These are phyloP conservation scores for Ormyrus nitidulus DNA, from an alignment of 2,888 invertebrate genomes.

Conservation along the genomic window DNA sequence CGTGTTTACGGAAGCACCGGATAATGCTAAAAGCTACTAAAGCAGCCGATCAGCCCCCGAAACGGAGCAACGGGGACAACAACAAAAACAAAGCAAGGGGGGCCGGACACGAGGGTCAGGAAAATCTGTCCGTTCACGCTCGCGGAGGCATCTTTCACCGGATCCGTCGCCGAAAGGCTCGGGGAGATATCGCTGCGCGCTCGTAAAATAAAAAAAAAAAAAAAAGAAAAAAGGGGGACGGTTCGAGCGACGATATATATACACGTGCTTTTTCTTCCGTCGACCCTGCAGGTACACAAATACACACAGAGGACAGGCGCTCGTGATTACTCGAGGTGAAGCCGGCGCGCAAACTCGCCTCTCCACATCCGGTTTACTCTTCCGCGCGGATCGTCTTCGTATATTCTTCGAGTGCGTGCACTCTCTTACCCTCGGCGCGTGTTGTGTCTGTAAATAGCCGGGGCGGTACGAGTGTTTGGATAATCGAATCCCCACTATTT, in stretches of 20 bases:
- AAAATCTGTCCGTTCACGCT: slow-evolving; percentile 22
- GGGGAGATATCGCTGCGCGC: slow-evolving; percentile 14
- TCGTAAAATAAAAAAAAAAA: slow-evolving; percentile 28
- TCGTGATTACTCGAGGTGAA: neutral
- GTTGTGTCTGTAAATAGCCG: slow-evolving; percentile 11
- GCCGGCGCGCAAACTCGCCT: neutral
- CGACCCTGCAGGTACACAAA: too few species aligned
- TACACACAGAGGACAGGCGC: too few species aligned
- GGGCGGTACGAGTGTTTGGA: slow-evolving; percentile 5
- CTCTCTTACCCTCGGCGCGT: neutral
- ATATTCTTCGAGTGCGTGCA: too few species aligned
- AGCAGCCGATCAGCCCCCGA: too few species aligned
- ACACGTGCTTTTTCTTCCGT: too few species aligned
- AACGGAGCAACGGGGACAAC: too few species aligned
- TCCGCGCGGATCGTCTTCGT: neutral
- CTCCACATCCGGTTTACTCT: neutral
- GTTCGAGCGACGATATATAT: too few species aligned
- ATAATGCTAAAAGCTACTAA: neutral
- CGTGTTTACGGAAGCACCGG: neutral
- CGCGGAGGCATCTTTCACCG: slow-evolving; percentile 7
- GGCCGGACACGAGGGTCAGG: neutral
- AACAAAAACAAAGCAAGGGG: neutral
- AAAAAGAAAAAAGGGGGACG: neutral
- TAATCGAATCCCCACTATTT: slow-evolving; percentile 7
- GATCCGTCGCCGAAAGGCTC: slow-evolving; percentile 19